Evolutionary conservation across 1,140 invertebrate species (phyloP), one percentile per base, ranked within the genome.

Genomic region (Neodiprion virginianus): DNA sequence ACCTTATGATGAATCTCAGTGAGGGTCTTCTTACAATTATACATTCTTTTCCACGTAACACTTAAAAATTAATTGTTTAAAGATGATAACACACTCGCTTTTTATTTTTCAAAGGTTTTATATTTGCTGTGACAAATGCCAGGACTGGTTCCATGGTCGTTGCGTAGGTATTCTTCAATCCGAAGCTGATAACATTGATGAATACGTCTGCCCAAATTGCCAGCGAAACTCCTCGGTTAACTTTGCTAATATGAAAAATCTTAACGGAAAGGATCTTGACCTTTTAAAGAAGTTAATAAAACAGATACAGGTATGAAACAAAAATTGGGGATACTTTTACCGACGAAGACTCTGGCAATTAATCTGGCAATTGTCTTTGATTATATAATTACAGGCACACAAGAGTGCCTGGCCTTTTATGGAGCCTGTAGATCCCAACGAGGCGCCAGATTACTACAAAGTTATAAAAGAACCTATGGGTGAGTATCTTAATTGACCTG

Each of bases 381-480:
- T 40, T 40, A 40, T 40, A 10, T 48, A 73, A 79, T 89, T 86
- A 12, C 78, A 95, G 93, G 86, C 88, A 72, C 96, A 97, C 87
- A 97, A 96, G 89, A 97, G 95, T 91, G 95, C 97, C 21, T 98
- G 97, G 96, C 97, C 98, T 66, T 99, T 99, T 88, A 95, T 97
- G 91, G 95, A 98, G 89, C 96, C 98, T 48, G 98, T 99, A 17
- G 96, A 99, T 91, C 95, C 95, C 68, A 93, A 93, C 79, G 96
- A 98, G 91, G 97, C 96, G 67, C 97, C 97, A 10, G 97, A 98
- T 88, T 99, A 99, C 89, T 99, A 99, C 85, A 95, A 96, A 92
- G 94, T 99, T 71, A 97, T 99, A 74, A 98, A 98, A 88, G 97
- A 99, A 90, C 98, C 97, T 71, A 99, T 99, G 97, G 97, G 97